Base-by-base conservation (phyloP, 2,888 invertebrate species). In the Spisula solida region DNA sequence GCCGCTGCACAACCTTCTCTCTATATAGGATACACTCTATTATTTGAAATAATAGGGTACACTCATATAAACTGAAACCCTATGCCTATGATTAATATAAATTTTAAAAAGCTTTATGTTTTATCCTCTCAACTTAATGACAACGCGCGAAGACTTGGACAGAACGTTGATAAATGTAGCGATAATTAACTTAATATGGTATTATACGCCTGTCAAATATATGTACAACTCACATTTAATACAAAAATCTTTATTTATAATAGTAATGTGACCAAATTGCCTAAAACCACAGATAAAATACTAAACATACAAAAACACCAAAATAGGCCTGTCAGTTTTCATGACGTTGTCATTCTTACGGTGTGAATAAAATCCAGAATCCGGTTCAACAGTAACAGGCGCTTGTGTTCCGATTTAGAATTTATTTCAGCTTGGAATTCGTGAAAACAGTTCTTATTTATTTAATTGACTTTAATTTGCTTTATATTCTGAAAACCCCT, bases 171-270 rank as follows among this genome's bases (percentile, higher is more conserved):
- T 75, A 31, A 31, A 75, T 31, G 29, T 16, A 34, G 18, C 75
- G 16, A 34, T 75, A 12, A 75, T 75, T 34, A 31, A 75, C 75
- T 75, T 75, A 75, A 75, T 75, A 25, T 75, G 75, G 31, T 75
- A 75, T 75, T 75, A 75, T 34, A 75, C 75, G 75, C 75, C 34
- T 75, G 75, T 75, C 75, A 75, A 29, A 75, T 31, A 34, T 75
- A 34, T 31, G 14, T 2, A 75, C 75, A 34, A 75, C 18, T 75
- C 75, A 75, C 34, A 75, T 75, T 75, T 34, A 75, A 34, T 75
- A 75, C 25, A 75, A 75, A 75, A 75, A 75, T 75, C 75, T 75
- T 75, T 75, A 75, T 75, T 75, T 75, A 75, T 75, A 34, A 75
- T 34, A 75, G 60, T n/a, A 66, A 25, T 66, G 10, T 66, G 60